Evolutionary conservation across 2,888 invertebrate genomes (phyloP).

Genomic region (Uloborus plumipes): DNA sequence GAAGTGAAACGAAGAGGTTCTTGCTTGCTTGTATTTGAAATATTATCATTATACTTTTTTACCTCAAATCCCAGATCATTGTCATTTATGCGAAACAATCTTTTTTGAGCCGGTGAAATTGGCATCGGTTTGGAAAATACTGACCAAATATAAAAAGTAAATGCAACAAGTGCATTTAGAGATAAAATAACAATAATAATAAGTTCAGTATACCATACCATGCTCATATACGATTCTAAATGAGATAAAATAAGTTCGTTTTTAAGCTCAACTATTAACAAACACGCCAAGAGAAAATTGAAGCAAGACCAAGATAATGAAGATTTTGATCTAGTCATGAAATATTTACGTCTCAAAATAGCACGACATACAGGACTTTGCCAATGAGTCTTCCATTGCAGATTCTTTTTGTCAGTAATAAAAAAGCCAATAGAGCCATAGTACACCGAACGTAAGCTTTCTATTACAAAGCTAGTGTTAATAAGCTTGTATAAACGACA

Average conservation of each 20-base stretch:
- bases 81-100: constrained; percentile 34
- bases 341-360: constrained; percentile 44
- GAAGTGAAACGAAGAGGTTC: constrained; percentile 30
- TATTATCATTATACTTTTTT: constrained; percentile 7
- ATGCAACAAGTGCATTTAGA: constrained; percentile 25
- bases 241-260: constrained; percentile 2
- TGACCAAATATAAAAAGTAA: constrained; percentile 30
- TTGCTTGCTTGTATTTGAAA: constrained; percentile 4
- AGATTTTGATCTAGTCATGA: constrained; percentile 41
- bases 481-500: constrained; percentile 33
- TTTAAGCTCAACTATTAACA: constrained; percentile 53
- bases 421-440: constrained; percentile 11
- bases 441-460: constrained; percentile 25
- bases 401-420: constrained; percentile 21
- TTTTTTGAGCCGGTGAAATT: constrained; percentile 41
- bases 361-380: constrained; percentile 47
- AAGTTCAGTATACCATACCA: constrained; percentile 23
- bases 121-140: constrained; percentile 49
- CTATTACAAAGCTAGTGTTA: constrained; percentile 36
- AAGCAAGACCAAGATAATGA: constrained; percentile 52
- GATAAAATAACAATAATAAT: not conserved
- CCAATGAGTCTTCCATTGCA: constrained; percentile 52
- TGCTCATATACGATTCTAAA: constrained; percentile 20
- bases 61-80: constrained; percentile 50
- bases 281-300: constrained; percentile 22